Evolutionary conservation across 1,140 invertebrate species (phyloP), one percentile per base, ranked within the genome.

Genomic region (Hylyphantes graminicola): DNA sequence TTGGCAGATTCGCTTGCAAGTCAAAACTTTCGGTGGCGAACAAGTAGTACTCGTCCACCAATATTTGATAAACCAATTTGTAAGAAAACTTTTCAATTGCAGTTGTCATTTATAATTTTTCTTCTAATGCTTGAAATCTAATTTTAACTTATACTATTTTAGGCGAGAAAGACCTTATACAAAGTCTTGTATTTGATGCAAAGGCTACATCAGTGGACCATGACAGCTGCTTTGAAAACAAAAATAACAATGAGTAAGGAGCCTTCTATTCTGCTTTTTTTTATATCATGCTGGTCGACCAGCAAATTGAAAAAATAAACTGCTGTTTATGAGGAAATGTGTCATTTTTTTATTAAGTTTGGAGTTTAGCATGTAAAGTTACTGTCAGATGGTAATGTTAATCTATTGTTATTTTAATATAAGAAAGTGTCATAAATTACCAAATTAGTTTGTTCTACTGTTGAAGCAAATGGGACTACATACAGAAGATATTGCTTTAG

Each of bases 141-240:
- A 13, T 59, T 59, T 59, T 59, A 13, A 59, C 12, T 59, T 59
- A 59, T 73, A 12, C 19, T 11, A 19, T 74, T 83, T 19, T 87
- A 96, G 94, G 95, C 91, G 95, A 96, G 89, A 94, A 95, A 91
- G 93, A 92, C 87, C 91, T 96, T 86, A 89, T 96, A 85, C 94
- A 96, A 89, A 94, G 94, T 63, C 90, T 96, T 77, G 93, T 96
- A 73, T 93, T 95, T 89, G 95, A 96, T 89, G 95, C 95, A 4
- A 87, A 87, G 79, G 86, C 86, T 6, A 88, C 87, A 13, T 57
- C 61, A 65, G 73, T 83, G 4, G 72, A 83, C 11, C 19, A 53
- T 59, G 72, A 83, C 35, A 61, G 59, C 55, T 81, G 78, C 51
- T 13, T 17, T 51, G 15, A 55, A 51, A 50, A 59, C 48, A 59